Conservation (phyloP, 2,113 vertebrate genomes). For the Elanoides forficatus region DNA sequence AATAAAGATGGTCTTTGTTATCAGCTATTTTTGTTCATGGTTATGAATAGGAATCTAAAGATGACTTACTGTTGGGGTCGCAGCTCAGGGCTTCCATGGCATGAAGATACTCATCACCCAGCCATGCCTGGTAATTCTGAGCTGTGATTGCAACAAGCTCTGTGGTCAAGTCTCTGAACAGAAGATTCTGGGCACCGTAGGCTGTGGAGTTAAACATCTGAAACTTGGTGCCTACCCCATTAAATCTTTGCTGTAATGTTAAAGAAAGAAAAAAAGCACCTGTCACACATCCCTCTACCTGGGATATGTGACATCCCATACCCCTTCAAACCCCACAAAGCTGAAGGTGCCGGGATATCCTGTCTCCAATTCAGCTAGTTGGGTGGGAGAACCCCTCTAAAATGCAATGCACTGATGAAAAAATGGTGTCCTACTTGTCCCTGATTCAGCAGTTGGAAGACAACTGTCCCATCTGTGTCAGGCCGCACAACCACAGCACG, state of each 20-base stretch:
- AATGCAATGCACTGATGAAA: not conserved
- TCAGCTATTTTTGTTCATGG: not conserved
- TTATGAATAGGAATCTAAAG: not conserved
- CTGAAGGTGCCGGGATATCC: not conserved
- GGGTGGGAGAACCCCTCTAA: not conserved
- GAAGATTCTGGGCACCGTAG: slow-evolving; percentile 73
- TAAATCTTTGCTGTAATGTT: slow-evolving; percentile 68
- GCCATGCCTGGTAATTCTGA: slow-evolving; percentile 82
- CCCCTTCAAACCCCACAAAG: not conserved
- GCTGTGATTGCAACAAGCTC: slow-evolving; percentile 68
- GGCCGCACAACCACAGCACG: slow-evolving; percentile 81
- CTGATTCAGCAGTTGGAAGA: slow-evolving; percentile 82
- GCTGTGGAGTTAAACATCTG: slow-evolving; percentile 81
- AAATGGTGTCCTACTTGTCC: slow-evolving; percentile 76
- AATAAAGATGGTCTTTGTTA: not conserved
- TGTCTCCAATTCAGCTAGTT: not conserved
- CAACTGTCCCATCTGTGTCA: slow-evolving; percentile 61
- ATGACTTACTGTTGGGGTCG: slow-evolving; percentile 73
- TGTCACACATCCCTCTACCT: not conserved
- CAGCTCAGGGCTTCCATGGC: slow-evolving; percentile 85
- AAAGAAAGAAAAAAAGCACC: not conserved
- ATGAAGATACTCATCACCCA: slow-evolving; percentile 79
- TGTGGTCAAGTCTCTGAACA: slow-evolving; percentile 84
- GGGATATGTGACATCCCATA: not conserved
- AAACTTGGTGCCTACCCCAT: slow-evolving; percentile 72